Evolutionary conservation across 2,113 vertebrate species (phyloP).

Genomic region (Orcinus orca): DNA sequence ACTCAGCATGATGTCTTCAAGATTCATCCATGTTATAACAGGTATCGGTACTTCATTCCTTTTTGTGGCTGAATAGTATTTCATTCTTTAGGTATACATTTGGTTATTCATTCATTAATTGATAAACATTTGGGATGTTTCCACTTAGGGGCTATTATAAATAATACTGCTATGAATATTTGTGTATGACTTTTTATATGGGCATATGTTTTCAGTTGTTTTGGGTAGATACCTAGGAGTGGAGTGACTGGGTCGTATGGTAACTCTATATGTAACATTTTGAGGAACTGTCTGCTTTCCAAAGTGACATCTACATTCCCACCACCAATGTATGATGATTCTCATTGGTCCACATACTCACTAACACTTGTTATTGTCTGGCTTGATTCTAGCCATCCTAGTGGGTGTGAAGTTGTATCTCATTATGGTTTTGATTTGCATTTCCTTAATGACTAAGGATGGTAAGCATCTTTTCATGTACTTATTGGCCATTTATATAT

Average conservation of each 20-base stretch:
- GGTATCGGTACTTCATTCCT: background rate
- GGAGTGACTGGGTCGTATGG: background rate
- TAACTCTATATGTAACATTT: background rate
- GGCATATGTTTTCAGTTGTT: background rate
- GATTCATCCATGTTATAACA: background rate
- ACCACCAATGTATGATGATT: background rate
- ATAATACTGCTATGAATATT: background rate
- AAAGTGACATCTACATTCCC: background rate
- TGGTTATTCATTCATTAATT: background rate
- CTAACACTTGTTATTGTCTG: background rate
- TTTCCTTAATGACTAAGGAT: background rate
- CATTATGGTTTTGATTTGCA: constrained; percentile 11
- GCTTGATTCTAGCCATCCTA: background rate
- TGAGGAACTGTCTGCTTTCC: background rate
- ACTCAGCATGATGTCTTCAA: background rate
- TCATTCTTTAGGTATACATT: background rate
- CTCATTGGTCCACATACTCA: background rate
- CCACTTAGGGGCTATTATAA: background rate
- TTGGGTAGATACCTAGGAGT: background rate
- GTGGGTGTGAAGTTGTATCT: background rate
- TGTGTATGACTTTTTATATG: background rate
- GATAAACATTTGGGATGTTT: background rate
- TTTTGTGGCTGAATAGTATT: background rate
- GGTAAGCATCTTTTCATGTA: background rate
- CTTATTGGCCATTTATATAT: background rate